phyloP scores from a whole-genome alignment of 2,888 invertebrate species.

The Thecophora atra region DNA sequence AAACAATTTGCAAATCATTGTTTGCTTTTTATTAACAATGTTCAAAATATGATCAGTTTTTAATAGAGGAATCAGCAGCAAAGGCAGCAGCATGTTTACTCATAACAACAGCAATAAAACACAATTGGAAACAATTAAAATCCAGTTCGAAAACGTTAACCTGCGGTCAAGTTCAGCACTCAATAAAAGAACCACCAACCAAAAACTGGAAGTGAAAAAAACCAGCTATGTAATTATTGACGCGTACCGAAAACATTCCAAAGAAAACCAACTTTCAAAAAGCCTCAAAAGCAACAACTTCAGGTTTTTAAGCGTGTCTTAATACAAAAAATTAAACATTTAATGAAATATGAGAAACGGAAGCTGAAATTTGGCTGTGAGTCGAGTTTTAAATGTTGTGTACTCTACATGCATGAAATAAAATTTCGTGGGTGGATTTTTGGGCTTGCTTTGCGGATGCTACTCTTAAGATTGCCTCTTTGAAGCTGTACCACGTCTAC shows the following conservation, averaged over 20 bases:
- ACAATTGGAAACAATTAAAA: slow-evolving; percentile 35
- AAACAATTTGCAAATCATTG: slow-evolving; percentile 30
- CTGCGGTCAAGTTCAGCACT: slow-evolving; percentile 39
- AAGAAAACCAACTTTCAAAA: not conserved
- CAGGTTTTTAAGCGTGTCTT: slow-evolving; percentile 28
- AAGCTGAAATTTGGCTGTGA: not conserved
- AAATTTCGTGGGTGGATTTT: too few species aligned
- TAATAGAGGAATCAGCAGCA: not conserved
- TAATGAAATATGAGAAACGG: too few species aligned
- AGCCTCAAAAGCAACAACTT: slow-evolving; percentile 4
- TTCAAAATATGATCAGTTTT: not conserved
- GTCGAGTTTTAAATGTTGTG: too few species aligned
- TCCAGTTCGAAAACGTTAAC: slow-evolving; percentile 29
- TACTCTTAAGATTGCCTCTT: too few species aligned
- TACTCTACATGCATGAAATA: too few species aligned
- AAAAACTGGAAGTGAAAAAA: not conserved
- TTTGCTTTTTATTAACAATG: slow-evolving; percentile 32
- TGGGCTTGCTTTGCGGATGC: too few species aligned
- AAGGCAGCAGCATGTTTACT: not conserved
- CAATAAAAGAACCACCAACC: slow-evolving; percentile 5
- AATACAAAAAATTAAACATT: not conserved
- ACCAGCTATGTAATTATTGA: not conserved
- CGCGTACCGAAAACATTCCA: not conserved
- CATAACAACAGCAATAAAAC: slow-evolving; percentile 9
- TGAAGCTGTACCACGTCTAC: too few species aligned